Base-by-base conservation (phyloP, 2,888 invertebrate species). In the Adineta ricciae region DNA sequence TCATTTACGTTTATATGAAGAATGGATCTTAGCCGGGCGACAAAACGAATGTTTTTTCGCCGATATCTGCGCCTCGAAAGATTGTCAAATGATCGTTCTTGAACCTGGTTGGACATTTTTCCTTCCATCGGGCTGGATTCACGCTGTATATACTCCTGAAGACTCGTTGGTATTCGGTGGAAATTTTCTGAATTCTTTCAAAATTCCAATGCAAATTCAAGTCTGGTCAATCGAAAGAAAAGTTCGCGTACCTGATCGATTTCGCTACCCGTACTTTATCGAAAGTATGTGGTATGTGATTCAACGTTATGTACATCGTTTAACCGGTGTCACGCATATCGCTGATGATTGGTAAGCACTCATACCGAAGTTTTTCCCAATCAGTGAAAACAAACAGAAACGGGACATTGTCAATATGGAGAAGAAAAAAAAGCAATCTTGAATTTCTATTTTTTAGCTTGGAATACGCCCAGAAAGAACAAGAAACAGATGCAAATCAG, bases 231-330 rank as follows among this genome's bases (percentile, higher is more conserved):
- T 84, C 41, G 84, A 84, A 83, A 84, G 54, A 27, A 84, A 84
- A 83, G 56, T 64, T 52, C 83, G 83, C 49, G 83, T 84, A 41
- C 84, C 84, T 4, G 83, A 84, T 64, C 54, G 83, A 36, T 84
- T 54, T 84, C 56, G 98, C 0, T 98, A 97, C 90, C 98, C 98
- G 0, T 97, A 97, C 92, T 98, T 96, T 91, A 96, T 95, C 24
- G 97, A 98, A 92, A 96, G 98, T 94, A 92, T 96, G 86, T 98
- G 98, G 97, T 98, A 97, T 91, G 96, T 97, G 72, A 91, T 97
- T 87, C 96, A 96, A 88, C 93, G 95, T 73, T 97, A 97, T 91
- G 95, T 97, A 54, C 93, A 93, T 88, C 94, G 95, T 86, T 91
- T 97, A 84, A 92, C 96, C 85, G 96, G 96, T 38, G 27, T 83